A percentile compares a stretch with the other conserved stretches of the same genome.
phyloP scores from a whole-genome alignment of 2,797 vertebrate genomes.

The Scyliorhinus canicula region DNA sequence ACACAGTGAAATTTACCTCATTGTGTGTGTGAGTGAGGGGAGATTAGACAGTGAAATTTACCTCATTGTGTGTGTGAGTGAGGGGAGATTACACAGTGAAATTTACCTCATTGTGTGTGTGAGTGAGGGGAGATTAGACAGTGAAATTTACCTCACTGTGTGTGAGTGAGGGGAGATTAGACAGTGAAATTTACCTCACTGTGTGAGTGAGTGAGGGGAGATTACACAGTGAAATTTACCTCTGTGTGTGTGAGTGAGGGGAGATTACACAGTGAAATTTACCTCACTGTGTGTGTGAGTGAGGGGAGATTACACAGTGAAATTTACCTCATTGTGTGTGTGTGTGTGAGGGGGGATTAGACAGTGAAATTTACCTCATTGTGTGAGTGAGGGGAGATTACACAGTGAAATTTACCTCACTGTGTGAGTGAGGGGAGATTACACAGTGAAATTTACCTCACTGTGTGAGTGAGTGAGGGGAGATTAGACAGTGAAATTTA shows the following conservation, averaged over 20 bases:
- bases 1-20: constrained; percentile 52
- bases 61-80: constrained; percentile 75
- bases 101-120: constrained; percentile 68
- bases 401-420: constrained; percentile 54
- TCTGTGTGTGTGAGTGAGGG: constrained; percentile 71
- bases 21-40: too few relatives aligned
- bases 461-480: too few relatives aligned
- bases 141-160: constrained; percentile 63
- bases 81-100: too few relatives aligned
- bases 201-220: too few relatives aligned
- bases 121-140: too few relatives aligned
- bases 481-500: constrained; percentile 43
- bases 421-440: too few relatives aligned
- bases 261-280: background rate
- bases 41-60: constrained; percentile 43
- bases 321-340: constrained; percentile 66
- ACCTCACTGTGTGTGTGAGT: constrained; percentile 76
- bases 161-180: too few relatives aligned
- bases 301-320: too few relatives aligned
- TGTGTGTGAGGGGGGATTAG: too few relatives aligned
- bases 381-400: too few relatives aligned
- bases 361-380: constrained; percentile 57
- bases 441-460: constrained; percentile 52
- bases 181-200: constrained; percentile 57
- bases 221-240: constrained; percentile 49